Evolutionary conservation across 2,113 vertebrate species (phyloP).

Genomic region (Melanotaenia duboulayi): DNA sequence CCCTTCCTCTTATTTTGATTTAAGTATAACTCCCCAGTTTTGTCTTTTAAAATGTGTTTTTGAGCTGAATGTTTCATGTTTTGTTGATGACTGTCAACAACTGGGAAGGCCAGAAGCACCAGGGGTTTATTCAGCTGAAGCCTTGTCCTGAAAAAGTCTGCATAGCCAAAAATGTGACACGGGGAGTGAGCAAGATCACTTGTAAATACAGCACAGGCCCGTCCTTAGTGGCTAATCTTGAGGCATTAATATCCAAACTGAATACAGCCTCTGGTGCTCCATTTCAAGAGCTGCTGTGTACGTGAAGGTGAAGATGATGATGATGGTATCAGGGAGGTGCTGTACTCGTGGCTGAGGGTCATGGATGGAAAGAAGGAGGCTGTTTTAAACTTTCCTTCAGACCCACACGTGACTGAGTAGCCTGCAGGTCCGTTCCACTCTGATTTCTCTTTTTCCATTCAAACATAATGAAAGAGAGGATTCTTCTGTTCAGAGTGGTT

Average conservation of each 20-base stretch:
- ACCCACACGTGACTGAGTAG: slow-evolving; percentile 62
- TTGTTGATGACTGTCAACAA: slow-evolving; percentile 59
- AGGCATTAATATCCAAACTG: slow-evolving; percentile 43
- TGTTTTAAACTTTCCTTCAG: slow-evolving; percentile 64
- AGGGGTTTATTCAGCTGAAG: slow-evolving; percentile 51
- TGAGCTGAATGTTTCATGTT: slow-evolving; percentile 69
- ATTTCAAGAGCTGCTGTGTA: slow-evolving; percentile 61
- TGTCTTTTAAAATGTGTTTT: slow-evolving; percentile 62
- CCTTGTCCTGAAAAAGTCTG: slow-evolving; percentile 31
- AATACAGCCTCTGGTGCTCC: slow-evolving; percentile 69
- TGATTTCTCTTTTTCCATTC: slow-evolving; percentile 52
- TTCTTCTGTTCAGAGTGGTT: slow-evolving; percentile 61
- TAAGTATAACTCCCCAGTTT: slow-evolving; percentile 49
- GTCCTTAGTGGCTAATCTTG: slow-evolving; percentile 26
- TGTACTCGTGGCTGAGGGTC: slow-evolving; percentile 64
- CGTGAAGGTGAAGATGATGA: slow-evolving; percentile 55
- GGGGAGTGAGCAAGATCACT: slow-evolving; percentile 33
- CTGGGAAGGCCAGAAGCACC: slow-evolving; percentile 40
- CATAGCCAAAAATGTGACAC: slow-evolving; percentile 33
- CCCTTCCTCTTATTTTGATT: slow-evolving; percentile 66
- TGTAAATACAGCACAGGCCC: slow-evolving; percentile 39
- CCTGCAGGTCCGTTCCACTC: slow-evolving; percentile 69
- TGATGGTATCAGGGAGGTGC: slow-evolving; percentile 54
- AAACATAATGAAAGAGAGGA: slow-evolving; percentile 63
- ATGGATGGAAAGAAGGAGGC: slow-evolving; percentile 60